These are phyloP conservation scores for Aricia agestis DNA, from an alignment of 1,140 invertebrate genomes.

Conservation along the genomic window DNA sequence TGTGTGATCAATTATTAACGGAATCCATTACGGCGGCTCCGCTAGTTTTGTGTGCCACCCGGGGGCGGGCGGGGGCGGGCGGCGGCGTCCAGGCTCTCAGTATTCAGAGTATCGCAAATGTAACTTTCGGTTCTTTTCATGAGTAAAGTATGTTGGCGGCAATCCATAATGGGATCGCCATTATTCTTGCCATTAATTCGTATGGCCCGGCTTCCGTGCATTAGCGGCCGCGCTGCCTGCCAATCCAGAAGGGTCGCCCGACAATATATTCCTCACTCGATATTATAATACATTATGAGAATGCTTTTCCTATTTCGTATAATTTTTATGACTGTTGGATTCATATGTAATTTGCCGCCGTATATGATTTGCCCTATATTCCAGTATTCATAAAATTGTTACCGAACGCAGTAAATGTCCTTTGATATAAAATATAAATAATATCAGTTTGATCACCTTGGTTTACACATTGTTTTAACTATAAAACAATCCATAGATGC, in stretches of 20 bases:
- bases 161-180: constrained; percentile 76
- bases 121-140: constrained; percentile 77
- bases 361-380: no score
- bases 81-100: constrained; percentile 57
- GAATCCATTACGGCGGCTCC: constrained; percentile 35
- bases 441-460: no score
- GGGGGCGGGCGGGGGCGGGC: constrained; percentile 34
- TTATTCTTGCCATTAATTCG: constrained; percentile 76
- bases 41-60: constrained; percentile 42
- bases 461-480: no score
- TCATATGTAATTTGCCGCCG: not conserved
- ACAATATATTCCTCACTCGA: constrained; percentile 50
- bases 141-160: constrained; percentile 76
- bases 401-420: no score
- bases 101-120: constrained; percentile 76
- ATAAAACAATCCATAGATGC: no score
- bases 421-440: no score
- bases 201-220: constrained; percentile 72
- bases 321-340: not conserved
- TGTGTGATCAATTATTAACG: constrained; percentile 22
- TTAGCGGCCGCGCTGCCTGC: constrained; percentile 64
- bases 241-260: constrained; percentile 59
- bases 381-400: no score
- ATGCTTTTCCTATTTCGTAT: not conserved
- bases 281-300: constrained; percentile 27